A percentile compares a stretch with the other conserved stretches of the same genome.
Evolutionary conservation across 2,888 invertebrate species (phyloP).

Genomic region (Brassicogethes aeneus): DNA sequence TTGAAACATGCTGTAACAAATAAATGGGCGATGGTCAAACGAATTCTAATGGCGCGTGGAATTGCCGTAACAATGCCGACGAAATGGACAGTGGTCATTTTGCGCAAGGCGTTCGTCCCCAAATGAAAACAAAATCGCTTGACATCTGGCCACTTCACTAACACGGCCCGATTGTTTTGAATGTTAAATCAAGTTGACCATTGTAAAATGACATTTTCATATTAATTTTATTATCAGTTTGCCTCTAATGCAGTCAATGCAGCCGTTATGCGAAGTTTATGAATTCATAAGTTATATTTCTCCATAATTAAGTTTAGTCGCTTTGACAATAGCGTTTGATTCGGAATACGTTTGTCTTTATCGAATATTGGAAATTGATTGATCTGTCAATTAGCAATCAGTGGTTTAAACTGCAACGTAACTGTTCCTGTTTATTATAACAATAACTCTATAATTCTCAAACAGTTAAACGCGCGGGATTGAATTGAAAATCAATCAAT

Average conservation of each 20-base stretch:
- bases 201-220: slow-evolving; percentile 36
- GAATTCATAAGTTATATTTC: slow-evolving; percentile 26
- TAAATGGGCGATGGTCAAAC: too few relatives aligned
- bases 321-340: slow-evolving; percentile 9
- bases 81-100: slow-evolving; percentile 35
- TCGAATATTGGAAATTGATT: too few relatives aligned
- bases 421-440: neutral
- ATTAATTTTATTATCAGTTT: slow-evolving; percentile 31
- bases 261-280: slow-evolving; percentile 29
- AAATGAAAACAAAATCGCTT: slow-evolving; percentile 15
- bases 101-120: slow-evolving; percentile 30
- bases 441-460: slow-evolving; percentile 3
- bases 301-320: too few relatives aligned
- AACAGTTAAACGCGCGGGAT: neutral
- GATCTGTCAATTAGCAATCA: neutral
- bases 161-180: slow-evolving; percentile 26
- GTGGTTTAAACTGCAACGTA: neutral
- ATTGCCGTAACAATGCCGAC: too few relatives aligned
- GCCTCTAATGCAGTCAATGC: slow-evolving; percentile 32
- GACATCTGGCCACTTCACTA: slow-evolving; percentile 36
- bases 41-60: too few relatives aligned
- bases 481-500: slow-evolving; percentile 34
- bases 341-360: too few relatives aligned
- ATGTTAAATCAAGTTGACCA: slow-evolving; percentile 31
- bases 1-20: too few relatives aligned